A percentile compares a stretch with the other conserved stretches of the same genome.
These are phyloP conservation scores for Drosophila fulvimacula DNA, from an alignment of 2,888 invertebrate species.

Conservation along the genomic window DNA sequence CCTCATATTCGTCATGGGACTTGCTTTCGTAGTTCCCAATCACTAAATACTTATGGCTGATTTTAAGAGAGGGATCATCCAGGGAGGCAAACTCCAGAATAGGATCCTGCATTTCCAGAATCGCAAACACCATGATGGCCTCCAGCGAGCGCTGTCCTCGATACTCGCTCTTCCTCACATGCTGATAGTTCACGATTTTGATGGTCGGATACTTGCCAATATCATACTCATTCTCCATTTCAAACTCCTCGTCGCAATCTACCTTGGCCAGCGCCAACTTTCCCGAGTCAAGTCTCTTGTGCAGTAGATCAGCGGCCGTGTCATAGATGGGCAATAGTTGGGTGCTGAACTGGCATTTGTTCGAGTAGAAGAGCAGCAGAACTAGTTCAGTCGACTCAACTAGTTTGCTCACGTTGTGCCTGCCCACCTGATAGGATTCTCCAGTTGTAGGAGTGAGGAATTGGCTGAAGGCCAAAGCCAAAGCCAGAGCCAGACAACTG, in stretches of 20 bases:
- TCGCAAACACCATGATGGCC: conserved; percentile 93
- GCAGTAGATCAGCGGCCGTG: conserved; percentile 90
- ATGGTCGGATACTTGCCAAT: conserved; percentile 98
- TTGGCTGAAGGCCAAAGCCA: not conserved
- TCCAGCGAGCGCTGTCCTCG: conserved; percentile 94
- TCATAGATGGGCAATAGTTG: conserved; percentile 97
- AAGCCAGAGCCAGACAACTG: not conserved
- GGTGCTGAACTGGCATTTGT: conserved; percentile 98
- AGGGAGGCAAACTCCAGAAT: conserved; percentile 90
- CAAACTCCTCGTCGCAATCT: conserved; percentile 95
- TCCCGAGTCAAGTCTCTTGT: conserved; percentile 89
- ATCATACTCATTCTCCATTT: conserved; percentile 92
- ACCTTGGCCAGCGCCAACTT: conserved; percentile 96
- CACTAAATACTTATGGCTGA: conserved; percentile 90
- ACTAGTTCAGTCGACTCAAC: conserved; percentile 91
- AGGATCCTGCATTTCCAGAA: conserved; percentile 93
- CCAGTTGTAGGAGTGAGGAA: not conserved
- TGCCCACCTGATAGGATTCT: conserved; percentile 19
- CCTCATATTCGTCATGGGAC: conserved; percentile 91
- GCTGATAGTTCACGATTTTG: conserved; percentile 94
- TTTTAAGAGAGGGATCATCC: conserved; percentile 89
- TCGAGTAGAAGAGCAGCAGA: conserved; percentile 98
- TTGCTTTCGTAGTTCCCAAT: conserved; percentile 93
- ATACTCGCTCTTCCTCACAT: conserved; percentile 90
- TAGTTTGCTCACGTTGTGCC: conserved; percentile 22